Base-by-base conservation (phyloP, 2,113 vertebrate genomes). In the Erinaceus europaeus region DNA sequence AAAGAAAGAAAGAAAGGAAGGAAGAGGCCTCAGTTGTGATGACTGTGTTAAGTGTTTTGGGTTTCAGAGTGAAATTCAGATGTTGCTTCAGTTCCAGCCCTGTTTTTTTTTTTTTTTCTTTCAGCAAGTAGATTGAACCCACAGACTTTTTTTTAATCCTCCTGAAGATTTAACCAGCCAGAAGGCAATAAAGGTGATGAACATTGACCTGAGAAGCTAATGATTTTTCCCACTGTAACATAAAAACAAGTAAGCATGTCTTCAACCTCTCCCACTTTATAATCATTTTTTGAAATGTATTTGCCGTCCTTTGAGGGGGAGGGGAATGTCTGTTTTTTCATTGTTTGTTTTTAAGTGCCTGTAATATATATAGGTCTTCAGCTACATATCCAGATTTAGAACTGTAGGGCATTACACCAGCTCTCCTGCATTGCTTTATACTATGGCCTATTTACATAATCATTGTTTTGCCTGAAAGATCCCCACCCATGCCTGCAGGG, bases 61-160 rank as follows among this genome's bases (percentile, higher is more conserved):
- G n/a, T 93, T 89, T 94, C 67, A 14, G 42, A 92, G 65, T 95
- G 40, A 81, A 92, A 82, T 89, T 94, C 89, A 94, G 81, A 91
- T 80, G 52, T 25, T 42, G 55, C 74, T 79, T 90, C 92, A 17
- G 3, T 79, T 90, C 79, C 55, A 69, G 50, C 59, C 38, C 44
- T 61, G 52, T 50, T 38, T 74, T 87, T 87, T 83, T 74, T n/a
- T n/a, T n/a, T n/a, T n/a, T n/a, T n/a, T n/a, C n/a, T n/a, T n/a
- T n/a, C 59, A 75, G 64, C 73, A 90, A 93, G 65, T 44, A 46
- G 46, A 36, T 94, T 84, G 89, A 91, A 88, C 23, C 8, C 83
- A 91, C 67, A 90, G 85, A 77, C 69, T 67, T 36, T 59, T 87
- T 91, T 90, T 90, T 76, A 88, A n/a, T 67, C 55, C 82, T 79